Evolutionary conservation across 2,888 invertebrate species (phyloP).

Genomic region (Eupithecia abbreviata): DNA sequence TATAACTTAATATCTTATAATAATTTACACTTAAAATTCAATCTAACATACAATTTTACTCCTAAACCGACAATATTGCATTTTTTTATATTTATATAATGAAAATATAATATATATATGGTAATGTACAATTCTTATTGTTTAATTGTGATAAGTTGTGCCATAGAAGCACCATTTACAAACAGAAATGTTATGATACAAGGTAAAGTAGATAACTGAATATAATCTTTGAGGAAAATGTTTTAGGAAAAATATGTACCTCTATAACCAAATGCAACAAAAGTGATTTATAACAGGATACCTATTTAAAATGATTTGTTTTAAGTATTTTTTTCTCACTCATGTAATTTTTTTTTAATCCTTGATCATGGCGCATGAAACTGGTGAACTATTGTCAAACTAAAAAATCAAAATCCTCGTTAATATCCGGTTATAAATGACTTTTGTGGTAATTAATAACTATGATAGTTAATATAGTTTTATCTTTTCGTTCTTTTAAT

Average conservation of each 20-base stretch:
- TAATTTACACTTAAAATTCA: conserved; percentile 77
- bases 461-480: too few species aligned
- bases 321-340: too few species aligned
- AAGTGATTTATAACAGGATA: too few species aligned
- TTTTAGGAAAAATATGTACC: neutral
- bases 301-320: too few species aligned
- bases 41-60: conserved; percentile 66
- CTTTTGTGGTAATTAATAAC: too few species aligned
- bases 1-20: conserved; percentile 78
- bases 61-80: conserved; percentile 77
- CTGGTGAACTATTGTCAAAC: too few species aligned
- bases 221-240: neutral
- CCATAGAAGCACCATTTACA: conserved; percentile 52
- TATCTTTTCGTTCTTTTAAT: too few species aligned
- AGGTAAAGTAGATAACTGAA: conserved; percentile 7
- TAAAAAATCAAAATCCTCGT: too few species aligned
- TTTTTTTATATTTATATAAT: conserved; percentile 64
- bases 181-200: conserved; percentile 39
- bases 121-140: conserved; percentile 56
- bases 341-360: too few species aligned
- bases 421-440: too few species aligned
- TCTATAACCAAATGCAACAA: neutral
- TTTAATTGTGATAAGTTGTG: conserved; percentile 56
- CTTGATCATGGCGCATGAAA: too few species aligned
- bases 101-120: conserved; percentile 67